phyloP scores from a whole-genome alignment of 2,888 invertebrate genomes.

The Rhamnusium bicolor region DNA sequence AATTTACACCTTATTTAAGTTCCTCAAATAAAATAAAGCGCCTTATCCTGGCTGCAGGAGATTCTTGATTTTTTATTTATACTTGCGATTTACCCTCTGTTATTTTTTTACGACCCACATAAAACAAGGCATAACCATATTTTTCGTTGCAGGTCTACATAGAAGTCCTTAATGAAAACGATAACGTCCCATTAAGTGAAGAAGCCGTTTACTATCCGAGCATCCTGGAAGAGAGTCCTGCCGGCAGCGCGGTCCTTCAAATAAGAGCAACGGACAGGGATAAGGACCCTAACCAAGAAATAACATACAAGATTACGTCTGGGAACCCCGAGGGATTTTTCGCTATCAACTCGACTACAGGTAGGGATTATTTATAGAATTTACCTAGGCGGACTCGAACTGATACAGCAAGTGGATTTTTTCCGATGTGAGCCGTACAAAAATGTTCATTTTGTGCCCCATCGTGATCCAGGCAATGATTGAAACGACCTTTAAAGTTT shows the following conservation, averaged over 20 bases:
- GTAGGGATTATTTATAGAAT: constrained; percentile 72
- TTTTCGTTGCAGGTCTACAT: constrained; percentile 79
- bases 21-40: not conserved
- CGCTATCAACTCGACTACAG: constrained; percentile 86
- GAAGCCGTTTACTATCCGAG: constrained; percentile 89
- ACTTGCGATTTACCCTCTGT: not conserved
- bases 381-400: constrained; percentile 2
- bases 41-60: not conserved
- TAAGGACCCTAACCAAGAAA: constrained; percentile 77
- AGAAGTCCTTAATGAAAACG: constrained; percentile 93
- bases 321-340: constrained; percentile 96
- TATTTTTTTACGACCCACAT: constrained; percentile 1
- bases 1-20: not conserved
- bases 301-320: constrained; percentile 88
- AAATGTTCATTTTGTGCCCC: no score
- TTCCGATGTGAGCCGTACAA: no score
- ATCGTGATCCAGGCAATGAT: no score
- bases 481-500: no score
- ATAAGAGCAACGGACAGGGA: constrained; percentile 88
- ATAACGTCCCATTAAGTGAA: constrained; percentile 93
- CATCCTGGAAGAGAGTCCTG: constrained; percentile 85
- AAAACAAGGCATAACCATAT: constrained; percentile 16
- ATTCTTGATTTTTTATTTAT: constrained; percentile 9
- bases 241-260: constrained; percentile 81
- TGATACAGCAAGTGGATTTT: not conserved